Evolutionary conservation across 2,797 vertebrate species (phyloP).

Genomic region (Poliocrania exsul): DNA sequence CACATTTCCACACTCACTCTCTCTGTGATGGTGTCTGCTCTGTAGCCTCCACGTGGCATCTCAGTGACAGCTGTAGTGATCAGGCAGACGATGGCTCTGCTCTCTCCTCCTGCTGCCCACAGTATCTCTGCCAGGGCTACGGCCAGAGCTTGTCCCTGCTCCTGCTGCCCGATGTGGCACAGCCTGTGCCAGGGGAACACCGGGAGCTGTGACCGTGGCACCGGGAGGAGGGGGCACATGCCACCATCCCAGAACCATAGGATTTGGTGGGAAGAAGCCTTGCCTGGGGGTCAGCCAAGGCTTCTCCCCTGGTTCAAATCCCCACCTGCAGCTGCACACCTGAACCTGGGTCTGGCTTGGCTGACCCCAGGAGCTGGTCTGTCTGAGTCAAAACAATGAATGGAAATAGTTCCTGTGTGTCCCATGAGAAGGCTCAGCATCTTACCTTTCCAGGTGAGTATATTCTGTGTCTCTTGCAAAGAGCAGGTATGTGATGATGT

Average conservation of each 20-base stretch:
- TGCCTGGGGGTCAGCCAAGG: not conserved
- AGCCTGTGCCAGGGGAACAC: slow-evolving; percentile 69
- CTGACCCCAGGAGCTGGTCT: not conserved
- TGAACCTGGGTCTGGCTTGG: not conserved
- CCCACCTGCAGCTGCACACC: not conserved
- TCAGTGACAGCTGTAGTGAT: slow-evolving; percentile 59
- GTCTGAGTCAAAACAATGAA: not conserved
- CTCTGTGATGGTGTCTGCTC: slow-evolving; percentile 79
- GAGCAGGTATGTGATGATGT: slow-evolving; percentile 83
- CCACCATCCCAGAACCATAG: fast-evolving
- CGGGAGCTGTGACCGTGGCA: not conserved
- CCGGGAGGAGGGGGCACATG: fast-evolving
- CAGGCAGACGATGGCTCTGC: slow-evolving; percentile 77
- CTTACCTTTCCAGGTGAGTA: slow-evolving; percentile 76
- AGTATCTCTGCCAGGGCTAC: slow-evolving; percentile 76
- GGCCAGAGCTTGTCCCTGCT: slow-evolving; percentile 79
- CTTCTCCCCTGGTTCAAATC: not conserved
- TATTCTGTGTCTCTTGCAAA: slow-evolving; percentile 71
- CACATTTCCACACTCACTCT: slow-evolving; percentile 58
- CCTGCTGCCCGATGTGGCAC: slow-evolving; percentile 37
- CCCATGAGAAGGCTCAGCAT: not conserved
- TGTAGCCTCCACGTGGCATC: slow-evolving; percentile 64
- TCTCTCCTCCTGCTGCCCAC: slow-evolving; percentile 83
- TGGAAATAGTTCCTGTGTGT: fast-evolving
- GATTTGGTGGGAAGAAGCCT: not conserved